Evolutionary conservation across 2,797 vertebrate species (phyloP).

Genomic region (Xiphophorus birchmanni): DNA sequence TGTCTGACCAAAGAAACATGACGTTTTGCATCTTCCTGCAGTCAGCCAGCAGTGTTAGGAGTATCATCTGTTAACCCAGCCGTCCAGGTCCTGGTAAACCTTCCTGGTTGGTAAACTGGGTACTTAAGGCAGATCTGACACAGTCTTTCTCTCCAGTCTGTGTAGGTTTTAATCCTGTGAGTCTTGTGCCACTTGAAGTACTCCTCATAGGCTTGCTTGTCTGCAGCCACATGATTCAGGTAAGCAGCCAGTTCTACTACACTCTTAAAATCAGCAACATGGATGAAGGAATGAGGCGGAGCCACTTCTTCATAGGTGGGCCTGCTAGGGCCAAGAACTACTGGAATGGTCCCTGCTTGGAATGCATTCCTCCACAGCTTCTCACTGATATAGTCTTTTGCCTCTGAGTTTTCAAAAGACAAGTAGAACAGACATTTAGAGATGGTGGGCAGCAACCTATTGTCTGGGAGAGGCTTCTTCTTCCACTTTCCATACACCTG

Average conservation of each 20-base stretch:
- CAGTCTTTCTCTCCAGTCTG: slow-evolving; percentile 87
- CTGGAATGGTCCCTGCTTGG: slow-evolving; percentile 80
- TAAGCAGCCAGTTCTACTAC: slow-evolving; percentile 78
- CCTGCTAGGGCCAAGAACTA: slow-evolving; percentile 86
- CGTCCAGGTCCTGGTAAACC: slow-evolving; percentile 80
- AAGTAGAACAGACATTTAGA: slow-evolving; percentile 88
- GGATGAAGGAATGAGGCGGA: slow-evolving; percentile 86
- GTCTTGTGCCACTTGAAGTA: slow-evolving; percentile 83
- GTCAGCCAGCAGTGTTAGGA: background rate
- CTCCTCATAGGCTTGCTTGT: slow-evolving; percentile 69
- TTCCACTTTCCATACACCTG: slow-evolving; percentile 83
- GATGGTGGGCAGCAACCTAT: slow-evolving; percentile 79
- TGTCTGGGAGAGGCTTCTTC: slow-evolving; percentile 69
- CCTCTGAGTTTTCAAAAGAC: slow-evolving; percentile 89
- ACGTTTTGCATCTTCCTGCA: background rate
- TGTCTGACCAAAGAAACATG: background rate
- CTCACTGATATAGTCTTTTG: slow-evolving; percentile 90
- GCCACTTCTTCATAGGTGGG: slow-evolving; percentile 82
- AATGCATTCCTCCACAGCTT: slow-evolving; percentile 91
- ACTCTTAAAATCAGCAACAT: slow-evolving; percentile 85
- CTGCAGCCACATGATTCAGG: slow-evolving; percentile 74
- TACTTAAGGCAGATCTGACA: slow-evolving; percentile 84
- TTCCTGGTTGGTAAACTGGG: slow-evolving; percentile 58
- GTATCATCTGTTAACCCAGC: slow-evolving; percentile 77
- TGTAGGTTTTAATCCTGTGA: slow-evolving; percentile 73